A percentile compares a stretch with the other conserved stretches of the same genome.
Conservation (phyloP, 2,888 invertebrate species). For the Xestia xanthographa region DNA sequence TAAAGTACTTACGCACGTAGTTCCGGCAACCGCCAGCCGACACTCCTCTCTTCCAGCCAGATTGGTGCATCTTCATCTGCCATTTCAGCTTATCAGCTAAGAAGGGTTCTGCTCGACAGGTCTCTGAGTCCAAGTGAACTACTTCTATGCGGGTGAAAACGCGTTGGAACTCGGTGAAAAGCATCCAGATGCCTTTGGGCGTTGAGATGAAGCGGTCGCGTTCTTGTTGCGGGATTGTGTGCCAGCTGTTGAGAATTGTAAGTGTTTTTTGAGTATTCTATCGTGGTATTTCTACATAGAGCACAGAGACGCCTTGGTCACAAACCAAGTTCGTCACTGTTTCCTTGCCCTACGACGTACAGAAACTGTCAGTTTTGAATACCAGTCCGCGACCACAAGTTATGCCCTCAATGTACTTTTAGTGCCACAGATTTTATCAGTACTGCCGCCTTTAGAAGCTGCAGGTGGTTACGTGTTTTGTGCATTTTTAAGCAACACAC, state of each 20-base stretch:
- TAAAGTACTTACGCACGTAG: slow-evolving; percentile 91
- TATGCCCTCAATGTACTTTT: not conserved
- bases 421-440: not conserved
- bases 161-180: slow-evolving; percentile 95
- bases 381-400: not conserved
- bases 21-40: slow-evolving; percentile 97
- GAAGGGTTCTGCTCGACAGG: slow-evolving; percentile 95
- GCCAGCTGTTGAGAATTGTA: slow-evolving; percentile 89
- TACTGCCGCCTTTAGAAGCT: not conserved
- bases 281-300: slow-evolving; percentile 3
- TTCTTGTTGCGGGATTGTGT: slow-evolving; percentile 93
- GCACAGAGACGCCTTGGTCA: not conserved
- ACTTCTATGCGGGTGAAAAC: slow-evolving; percentile 96
- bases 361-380: not conserved
- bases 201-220: slow-evolving; percentile 93
- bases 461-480: not conserved
- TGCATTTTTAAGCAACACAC: not conserved
- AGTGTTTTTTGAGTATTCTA: slow-evolving; percentile 14
- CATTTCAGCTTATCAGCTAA: slow-evolving; percentile 94
- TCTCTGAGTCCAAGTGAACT: slow-evolving; percentile 96
- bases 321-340: not conserved
- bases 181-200: slow-evolving; percentile 95
- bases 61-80: slow-evolving; percentile 97
- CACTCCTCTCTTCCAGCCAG: slow-evolving; percentile 96
- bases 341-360: not conserved